Evolutionary conservation across 1,140 invertebrate genomes (phyloP), one percentile per base, ranked within the genome.

Genomic region (Chironomus tepperi): DNA sequence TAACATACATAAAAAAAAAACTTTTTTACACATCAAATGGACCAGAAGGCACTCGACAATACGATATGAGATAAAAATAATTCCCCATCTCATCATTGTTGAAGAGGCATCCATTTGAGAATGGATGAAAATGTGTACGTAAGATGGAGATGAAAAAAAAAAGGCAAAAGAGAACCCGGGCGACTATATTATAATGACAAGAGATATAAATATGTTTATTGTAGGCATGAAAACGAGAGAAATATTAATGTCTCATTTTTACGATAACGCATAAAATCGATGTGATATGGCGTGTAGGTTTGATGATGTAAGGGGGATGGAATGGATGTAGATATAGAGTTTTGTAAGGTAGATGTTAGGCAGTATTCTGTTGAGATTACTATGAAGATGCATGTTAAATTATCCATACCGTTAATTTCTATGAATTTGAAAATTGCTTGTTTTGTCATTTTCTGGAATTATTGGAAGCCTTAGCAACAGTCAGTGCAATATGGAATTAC

Each of bases 161-260:
- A 15, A 57, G 47, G n/a, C n/a, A 57, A 12, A 15, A 57, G n/a
- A n/a, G 47, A 57, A n/a, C 47, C 47, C 47, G n/a, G 12, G 47
- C 47, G 47, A 15, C 47, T 12, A 57, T n/a, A 57, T 57, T 57
- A 57, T 57, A 57, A 57, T 57, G 47, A 57, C n/a, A n/a, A 57
- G 47, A n/a, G 47, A 57, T 57, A 57, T 57, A 57, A 57, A 57
- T n/a, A 57, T 57, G 24, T 34, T 34, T 34, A 34, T 34, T 34
- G 24, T 34, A 34, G 47, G 47, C 47, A 57, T 12, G 24, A 34
- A 34, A 34, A 34, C 24, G 47, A 57, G 47, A 57, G 47, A 57
- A 18, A 70, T 70, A 70, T 70, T 70, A 70, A 70, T 70, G 65
- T 70, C 65, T 70, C 65, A 70, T 21, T 70, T 57, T 70, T 19